phyloP scores from a whole-genome alignment of 2,113 vertebrate genomes.

The Echinops telfairi region DNA sequence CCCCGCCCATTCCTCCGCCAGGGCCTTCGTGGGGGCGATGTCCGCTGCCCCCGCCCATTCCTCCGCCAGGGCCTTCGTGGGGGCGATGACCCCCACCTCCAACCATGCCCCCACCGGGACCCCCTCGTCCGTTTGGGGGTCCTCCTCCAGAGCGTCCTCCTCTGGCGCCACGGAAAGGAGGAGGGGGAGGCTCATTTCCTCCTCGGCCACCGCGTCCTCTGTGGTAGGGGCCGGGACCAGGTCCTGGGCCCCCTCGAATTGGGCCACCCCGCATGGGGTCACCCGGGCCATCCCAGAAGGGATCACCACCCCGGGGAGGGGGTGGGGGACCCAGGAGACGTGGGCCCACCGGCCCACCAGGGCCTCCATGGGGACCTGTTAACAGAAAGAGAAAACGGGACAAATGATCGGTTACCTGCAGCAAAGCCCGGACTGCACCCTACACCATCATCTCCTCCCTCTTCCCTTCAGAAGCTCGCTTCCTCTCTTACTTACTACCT shows the following conservation, averaged over 20 bases:
- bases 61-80: constrained; percentile 80
- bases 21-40: constrained; percentile 78
- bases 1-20: constrained; percentile 88
- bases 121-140: constrained; percentile 89
- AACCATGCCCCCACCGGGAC: constrained; percentile 89
- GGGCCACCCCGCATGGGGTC: constrained; percentile 93
- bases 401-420: background rate
- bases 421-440: background rate
- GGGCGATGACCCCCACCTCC: constrained; percentile 82
- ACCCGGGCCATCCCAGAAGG: constrained; percentile 92
- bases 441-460: background rate
- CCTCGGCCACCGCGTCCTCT: constrained; percentile 90
- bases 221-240: constrained; percentile 89
- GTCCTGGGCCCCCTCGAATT: constrained; percentile 86
- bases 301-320: constrained; percentile 90
- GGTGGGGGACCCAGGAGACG: constrained; percentile 94
- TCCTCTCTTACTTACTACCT: constrained; percentile 29
- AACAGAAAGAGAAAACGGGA: background rate
- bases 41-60: constrained; percentile 87
- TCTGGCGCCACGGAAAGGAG: constrained; percentile 90
- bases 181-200: constrained; percentile 87
- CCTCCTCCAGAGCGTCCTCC: constrained; percentile 87
- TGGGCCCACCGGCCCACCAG: constrained; percentile 87
- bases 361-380: constrained; percentile 85
- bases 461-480: too few relatives aligned